Base-by-base conservation (phyloP, 2,113 vertebrate genomes). In the Pygoscelis adeliae region DNA sequence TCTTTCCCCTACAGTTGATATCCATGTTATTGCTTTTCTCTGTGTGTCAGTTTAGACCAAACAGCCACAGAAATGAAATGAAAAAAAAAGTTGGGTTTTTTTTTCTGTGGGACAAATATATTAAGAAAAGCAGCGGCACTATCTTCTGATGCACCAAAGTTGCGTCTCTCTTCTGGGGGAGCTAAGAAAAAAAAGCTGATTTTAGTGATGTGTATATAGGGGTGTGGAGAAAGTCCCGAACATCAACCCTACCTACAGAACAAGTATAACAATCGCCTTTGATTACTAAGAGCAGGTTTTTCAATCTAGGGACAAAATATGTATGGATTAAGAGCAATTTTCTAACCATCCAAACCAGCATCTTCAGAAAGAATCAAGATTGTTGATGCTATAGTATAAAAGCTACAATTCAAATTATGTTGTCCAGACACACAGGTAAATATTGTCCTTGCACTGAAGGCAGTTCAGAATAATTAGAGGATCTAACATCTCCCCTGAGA, bases 11-110 rank as follows among this genome's bases (percentile, higher is more conserved):
- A 11, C 36, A 7, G 11, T 66, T 70, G 18, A 83, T 58, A 90
- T 42, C 42, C 40, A 85, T 20, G n/a, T 82, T 74, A 89, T 83
- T 94, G 78, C 53, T 91, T 94, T 89, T 84, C 18, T 89, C n/a
- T 32, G 5, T 65, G 32, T 85, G 74, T 53, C 70, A 66, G 15
- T 83, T 96, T 63, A 85, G 26, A 89, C 26, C 42, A 82, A 92
- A 71, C 10, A 52, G 26, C 4, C 38, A 80, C 29, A 89, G 20
- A 92, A 82, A 83, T 30, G 0, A 23, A 58, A 77, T 34, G 2
- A 5, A 23, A 36, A 42, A 22, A n/a, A 34, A 40, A 6, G 8
- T 25, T 7, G 1, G 49, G 0, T 3, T 22, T 9, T 36, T n/a
- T 8, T 25, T 40, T 12, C 25, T 58, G 7, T 15, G 38, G 11